Conservation (phyloP, 1,140 invertebrate genomes). For the Sminthurinus signatus region DNA sequence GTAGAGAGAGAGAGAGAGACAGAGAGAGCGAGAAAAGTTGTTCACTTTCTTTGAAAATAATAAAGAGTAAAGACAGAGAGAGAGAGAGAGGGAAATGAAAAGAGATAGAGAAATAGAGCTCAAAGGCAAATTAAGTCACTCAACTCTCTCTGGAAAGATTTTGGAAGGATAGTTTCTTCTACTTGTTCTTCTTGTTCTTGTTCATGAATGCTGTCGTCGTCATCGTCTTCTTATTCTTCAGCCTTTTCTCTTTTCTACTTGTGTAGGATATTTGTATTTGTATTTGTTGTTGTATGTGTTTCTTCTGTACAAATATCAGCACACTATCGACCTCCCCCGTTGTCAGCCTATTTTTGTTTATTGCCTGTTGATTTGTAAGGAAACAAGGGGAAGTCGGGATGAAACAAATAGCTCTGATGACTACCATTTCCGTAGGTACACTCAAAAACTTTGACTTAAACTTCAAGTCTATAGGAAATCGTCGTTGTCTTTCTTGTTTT, state of each 20-base stretch:
- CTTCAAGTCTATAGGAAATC: too few relatives aligned
- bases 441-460: too few relatives aligned
- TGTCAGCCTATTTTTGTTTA: conserved; percentile 34
- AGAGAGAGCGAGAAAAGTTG: background rate
- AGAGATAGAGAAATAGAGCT: background rate
- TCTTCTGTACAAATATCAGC: conserved; percentile 23
- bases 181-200: too few relatives aligned
- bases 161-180: too few relatives aligned
- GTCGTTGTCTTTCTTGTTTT: too few relatives aligned
- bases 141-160: background rate
- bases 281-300: too few relatives aligned
- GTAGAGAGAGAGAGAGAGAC: too few relatives aligned
- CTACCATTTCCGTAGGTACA: conserved; percentile 36
- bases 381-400: conserved; percentile 14
- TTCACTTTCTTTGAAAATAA: background rate
- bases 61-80: background rate
- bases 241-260: too few relatives aligned
- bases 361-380: conserved; percentile 39
- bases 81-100: background rate
- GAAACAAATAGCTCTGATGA: conserved; percentile 37
- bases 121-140: conserved; percentile 3
- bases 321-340: conserved; percentile 23
- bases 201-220: too few relatives aligned
- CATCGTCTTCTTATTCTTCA: too few relatives aligned
- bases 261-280: too few relatives aligned